Base-by-base conservation (phyloP, 2,797 vertebrate species). In the Danio aesculapii region DNA sequence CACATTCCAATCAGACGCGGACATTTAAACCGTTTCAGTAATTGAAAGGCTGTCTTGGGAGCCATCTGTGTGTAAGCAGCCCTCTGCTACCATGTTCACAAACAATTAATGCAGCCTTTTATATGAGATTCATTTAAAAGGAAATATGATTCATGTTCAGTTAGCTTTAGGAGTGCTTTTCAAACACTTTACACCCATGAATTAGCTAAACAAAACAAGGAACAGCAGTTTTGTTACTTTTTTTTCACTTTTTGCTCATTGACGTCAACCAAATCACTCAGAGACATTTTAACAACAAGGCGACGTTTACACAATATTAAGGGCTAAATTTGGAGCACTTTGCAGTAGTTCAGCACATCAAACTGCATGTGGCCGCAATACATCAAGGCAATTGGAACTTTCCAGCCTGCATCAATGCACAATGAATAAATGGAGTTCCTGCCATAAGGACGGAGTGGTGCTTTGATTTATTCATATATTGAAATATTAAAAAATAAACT, bases 21-120 rank as follows among this genome's bases (percentile, higher is more conserved):
- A 93, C 92, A 93, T 93, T 92, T 93, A 92, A 92, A 91, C 91
- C 88, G 83, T 16, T 74, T 89, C 88, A 86, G 87, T 93, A 92
- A 92, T 92, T 93, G 91, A 94, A 93, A 92, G 90, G 90, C 88
- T 92, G 92, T 90, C 88, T 92, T 90, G 89, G 89, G 86, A 92
- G 90, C 90, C 90, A 92, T 91, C 89, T 91, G 85, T 88, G 86
- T 66, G 86, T 66, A 81, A 90, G 84, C 88, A 79, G 67, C 39
- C 84, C 84, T 87, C 81, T 86, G 11, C 50, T 61, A 69, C 71
- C 61, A 70, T 39, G 44, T 30, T 52, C 72, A 64, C 63, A 80
- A 44, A 66, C 43, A 57, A 50, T 49, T 68, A 64, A 64, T 13
- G 17, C 46, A 62, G 19, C 66, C 75, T 47, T 55, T 46, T 59